phyloP scores from a whole-genome alignment of 2,797 vertebrate species.

The Arremon brunneinucha region DNA sequence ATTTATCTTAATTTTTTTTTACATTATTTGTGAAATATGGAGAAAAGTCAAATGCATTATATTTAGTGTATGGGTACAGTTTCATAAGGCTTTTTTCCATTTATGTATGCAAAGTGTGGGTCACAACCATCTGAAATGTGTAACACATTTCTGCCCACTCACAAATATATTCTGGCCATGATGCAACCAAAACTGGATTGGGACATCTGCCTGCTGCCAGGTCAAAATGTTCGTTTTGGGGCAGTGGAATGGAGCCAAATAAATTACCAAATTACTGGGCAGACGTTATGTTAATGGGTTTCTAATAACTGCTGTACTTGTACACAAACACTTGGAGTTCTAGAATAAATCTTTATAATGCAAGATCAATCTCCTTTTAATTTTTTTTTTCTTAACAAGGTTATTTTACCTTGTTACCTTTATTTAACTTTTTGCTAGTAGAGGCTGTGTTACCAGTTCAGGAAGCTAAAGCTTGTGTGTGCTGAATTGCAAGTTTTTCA shows the following conservation, averaged over 20 bases:
- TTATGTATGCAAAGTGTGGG: not conserved
- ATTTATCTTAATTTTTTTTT: not conserved
- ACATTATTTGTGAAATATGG: not conserved
- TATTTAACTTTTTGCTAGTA: not conserved
- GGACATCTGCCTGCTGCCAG: not conserved
- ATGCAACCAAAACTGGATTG: not conserved
- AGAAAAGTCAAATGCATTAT: not conserved
- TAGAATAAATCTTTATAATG: not conserved
- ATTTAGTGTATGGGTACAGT: not conserved
- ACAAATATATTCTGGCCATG: not conserved
- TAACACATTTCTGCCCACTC: not conserved
- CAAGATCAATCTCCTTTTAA: not conserved
- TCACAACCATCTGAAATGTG: not conserved
- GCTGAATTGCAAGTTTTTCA: not conserved
- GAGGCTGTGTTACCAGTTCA: not conserved
- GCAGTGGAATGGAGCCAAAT: not conserved
- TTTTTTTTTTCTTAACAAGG: not conserved
- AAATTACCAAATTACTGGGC: not conserved
- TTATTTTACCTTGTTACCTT: too few species aligned
- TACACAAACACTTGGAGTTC: not conserved
- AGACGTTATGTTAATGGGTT: not conserved
- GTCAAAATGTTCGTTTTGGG: not conserved
- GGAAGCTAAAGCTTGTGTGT: not conserved
- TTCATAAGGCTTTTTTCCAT: not conserved
- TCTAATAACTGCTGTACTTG: not conserved